phyloP scores from a whole-genome alignment of 2,888 invertebrate genomes.

The Mimas tiliae region DNA sequence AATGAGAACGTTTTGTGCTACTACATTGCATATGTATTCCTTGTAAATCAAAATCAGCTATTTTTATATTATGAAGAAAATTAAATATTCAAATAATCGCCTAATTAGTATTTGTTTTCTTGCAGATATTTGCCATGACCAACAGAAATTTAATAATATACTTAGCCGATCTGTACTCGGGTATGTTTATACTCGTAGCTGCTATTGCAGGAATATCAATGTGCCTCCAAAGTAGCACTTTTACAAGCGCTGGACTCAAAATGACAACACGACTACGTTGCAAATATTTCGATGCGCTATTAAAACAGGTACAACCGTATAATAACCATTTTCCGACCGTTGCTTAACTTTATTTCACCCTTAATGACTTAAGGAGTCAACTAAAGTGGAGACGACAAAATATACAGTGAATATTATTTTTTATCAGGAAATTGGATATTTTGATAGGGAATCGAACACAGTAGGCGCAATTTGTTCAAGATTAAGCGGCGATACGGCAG shows the following conservation, averaged over 20 bases:
- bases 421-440: constrained; percentile 86
- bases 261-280: constrained; percentile 88
- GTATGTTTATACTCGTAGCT: constrained; percentile 88
- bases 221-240: constrained; percentile 88
- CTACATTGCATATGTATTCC: no score
- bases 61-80: no score
- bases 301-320: constrained; percentile 77
- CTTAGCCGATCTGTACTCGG: constrained; percentile 86
- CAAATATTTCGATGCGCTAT: constrained; percentile 78
- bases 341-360: no score
- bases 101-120: constrained; percentile 32
- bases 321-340: no score
- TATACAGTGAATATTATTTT: neutral
- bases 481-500: constrained; percentile 86
- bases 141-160: constrained; percentile 82
- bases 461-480: constrained; percentile 87
- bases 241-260: constrained; percentile 90
- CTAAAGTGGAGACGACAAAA: no score
- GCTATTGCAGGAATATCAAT: constrained; percentile 87
- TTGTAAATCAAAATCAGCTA: no score
- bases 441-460: constrained; percentile 85
- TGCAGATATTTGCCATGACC: constrained; percentile 84
- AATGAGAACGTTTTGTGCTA: no score
- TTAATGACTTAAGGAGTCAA: no score
- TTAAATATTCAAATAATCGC: neutral